Base-by-base conservation (phyloP, 1,140 invertebrate genomes). In the Saccostrea glomerata region DNA sequence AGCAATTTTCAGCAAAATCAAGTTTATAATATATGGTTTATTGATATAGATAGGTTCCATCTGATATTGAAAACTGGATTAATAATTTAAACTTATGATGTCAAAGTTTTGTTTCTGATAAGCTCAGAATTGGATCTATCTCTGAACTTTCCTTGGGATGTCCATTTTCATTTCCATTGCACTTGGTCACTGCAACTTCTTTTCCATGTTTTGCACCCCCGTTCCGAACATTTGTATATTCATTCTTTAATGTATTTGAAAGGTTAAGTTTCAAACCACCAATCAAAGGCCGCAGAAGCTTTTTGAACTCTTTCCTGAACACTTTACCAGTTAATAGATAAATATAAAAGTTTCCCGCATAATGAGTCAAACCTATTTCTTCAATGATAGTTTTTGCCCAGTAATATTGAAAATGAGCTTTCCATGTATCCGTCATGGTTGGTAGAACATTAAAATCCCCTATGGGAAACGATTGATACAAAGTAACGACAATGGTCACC, bases 291-390 rank as follows among this genome's bases (percentile, higher is more conserved):
- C 90, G 25, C 77, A 93, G 77, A 36, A 94, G 88, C 82, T 91
- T 89, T 77, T 91, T 90, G 56, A 95, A 90, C 89, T 94, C 93
- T 25, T 93, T 90, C 55, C 94, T 91, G 84, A 95, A 95, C 87
- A 93, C 89, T 88, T 93, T 93, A 11, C 94, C 94, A 4, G 94
- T 95, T 58, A 93, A 90, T 1, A 94, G 47, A 85, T 95, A 95
- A 86, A 95, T 94, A 88, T 94, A 92, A 89, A 95, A 93, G 89
- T 95, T 95, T 84, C 92, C 92, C 56, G 93, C 94, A 91, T 94
- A 95, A 87, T 95, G 94, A 12, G 94, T 94, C 25, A 93, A 92
- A 58, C 94, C 93, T 54, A 94, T 92, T 87, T 94, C 93, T 36
- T 94, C 92, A 23, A 94, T 92, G 55, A 95, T 89, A 11, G 89